Evolutionary conservation across 2,888 invertebrate species (phyloP).

Genomic region (Heteropelma amictum): DNA sequence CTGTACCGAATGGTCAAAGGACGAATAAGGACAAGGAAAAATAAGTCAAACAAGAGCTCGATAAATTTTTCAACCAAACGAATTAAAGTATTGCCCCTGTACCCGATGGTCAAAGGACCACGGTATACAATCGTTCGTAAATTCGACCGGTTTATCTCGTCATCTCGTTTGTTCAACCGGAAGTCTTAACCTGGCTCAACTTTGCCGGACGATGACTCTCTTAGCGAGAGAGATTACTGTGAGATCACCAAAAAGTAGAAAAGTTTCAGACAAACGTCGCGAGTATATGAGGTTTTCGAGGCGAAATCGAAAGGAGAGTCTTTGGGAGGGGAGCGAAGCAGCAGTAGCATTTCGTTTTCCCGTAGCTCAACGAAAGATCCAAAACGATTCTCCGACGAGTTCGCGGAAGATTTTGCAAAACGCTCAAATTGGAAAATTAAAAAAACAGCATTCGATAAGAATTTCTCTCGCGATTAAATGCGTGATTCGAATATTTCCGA

Average conservation of each 20-base stretch:
- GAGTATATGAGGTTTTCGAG: background rate
- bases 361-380: no score
- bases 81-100: no score
- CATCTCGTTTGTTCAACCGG: conserved; percentile 57
- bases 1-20: no score
- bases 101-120: conserved; percentile 6
- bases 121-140: conserved; percentile 10
- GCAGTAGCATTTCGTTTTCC: no score
- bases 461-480: no score
- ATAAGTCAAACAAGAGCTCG: background rate
- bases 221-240: conserved; percentile 3
- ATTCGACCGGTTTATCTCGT: conserved; percentile 48
- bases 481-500: no score
- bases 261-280: background rate
- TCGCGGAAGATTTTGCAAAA: no score
- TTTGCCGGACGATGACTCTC: conserved; percentile 5
- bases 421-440: no score
- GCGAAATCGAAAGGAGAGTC: background rate
- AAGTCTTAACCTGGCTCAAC: conserved; percentile 59
- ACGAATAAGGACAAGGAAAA: background rate
- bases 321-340: no score
- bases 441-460: no score
- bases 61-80: no score
- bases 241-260: conserved; percentile 3
- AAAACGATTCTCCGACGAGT: no score